A percentile compares a stretch with the other conserved stretches of the same genome.
These are phyloP conservation scores for Pachycephala philippinensis DNA, from an alignment of 2,113 vertebrate genomes.

Conservation along the genomic window DNA sequence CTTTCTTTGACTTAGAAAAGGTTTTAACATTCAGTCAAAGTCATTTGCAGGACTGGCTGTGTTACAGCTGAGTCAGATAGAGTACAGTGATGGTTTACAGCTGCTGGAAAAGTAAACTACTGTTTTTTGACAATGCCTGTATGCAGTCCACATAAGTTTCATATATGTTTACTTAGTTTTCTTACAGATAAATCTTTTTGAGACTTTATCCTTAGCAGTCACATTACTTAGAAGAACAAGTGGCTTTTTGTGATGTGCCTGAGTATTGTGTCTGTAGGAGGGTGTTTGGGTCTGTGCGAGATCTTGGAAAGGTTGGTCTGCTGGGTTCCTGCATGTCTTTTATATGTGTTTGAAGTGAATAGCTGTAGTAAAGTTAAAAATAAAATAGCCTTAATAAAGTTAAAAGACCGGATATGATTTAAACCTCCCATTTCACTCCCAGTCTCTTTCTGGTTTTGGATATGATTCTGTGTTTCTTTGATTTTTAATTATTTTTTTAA, in stretches of 20 bases:
- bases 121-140: not conserved
- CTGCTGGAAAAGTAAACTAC: not conserved
- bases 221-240: not conserved
- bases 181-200: not conserved
- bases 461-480: not conserved
- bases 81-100: not conserved
- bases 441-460: not conserved
- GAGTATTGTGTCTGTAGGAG: not conserved
- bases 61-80: not conserved
- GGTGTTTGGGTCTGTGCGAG: not conserved
- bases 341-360: accelerated
- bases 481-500: not conserved
- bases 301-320: not conserved
- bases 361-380: not conserved
- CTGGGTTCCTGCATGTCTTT: not conserved
- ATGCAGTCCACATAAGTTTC: not conserved
- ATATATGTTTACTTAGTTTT: not conserved
- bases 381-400: not conserved
- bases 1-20: not conserved
- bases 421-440: not conserved
- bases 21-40: not conserved
- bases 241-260: not conserved
- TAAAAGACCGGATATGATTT: not conserved
- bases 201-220: not conserved
- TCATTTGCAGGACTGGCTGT: not conserved